Evolutionary conservation across 2,797 vertebrate genomes (phyloP), one percentile per base, ranked within the genome.

Genomic region (Pelochelys cantorii): DNA sequence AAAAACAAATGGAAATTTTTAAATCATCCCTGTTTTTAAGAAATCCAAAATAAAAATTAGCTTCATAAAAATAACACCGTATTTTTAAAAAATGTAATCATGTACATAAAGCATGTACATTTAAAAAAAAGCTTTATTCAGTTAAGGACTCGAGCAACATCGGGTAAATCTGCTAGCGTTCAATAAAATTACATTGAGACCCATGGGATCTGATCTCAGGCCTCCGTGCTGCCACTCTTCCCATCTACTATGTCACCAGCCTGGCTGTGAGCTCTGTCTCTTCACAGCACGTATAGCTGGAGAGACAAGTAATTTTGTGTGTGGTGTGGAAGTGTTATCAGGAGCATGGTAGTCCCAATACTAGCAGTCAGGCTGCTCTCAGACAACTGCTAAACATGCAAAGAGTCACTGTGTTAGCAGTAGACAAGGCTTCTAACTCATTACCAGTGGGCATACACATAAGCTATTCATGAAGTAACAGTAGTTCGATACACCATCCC

Each of bases 241-340:
- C 93, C 90, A 95, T 27, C 34, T 92, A 86, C 74, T 93, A 74
- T 90, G 71, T 42, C 89, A 94, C 93, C 85, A 87, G 65, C 71
- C 59, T 92, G 90, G 83, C 92, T 86, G 31, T 34, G 87, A 74
- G 83, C 79, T 31, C 34, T 94, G 48, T 27, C 81, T 94, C 81
- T 92, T 94, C 90, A 93, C 92, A 94, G 89, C 83, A 84, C 29
- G 92, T 96, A 92, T 48, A 90, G 87, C 88, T 1, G 82, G 85
- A 89, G 56, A 80, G 37, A 91, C 1, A 4, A 93, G 71, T 86
- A 94, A 96, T 94, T 77, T 89, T 92, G 86, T 52, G 59, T 90
- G 93, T 95, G 62, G 83, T 81, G 83, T 31, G 78, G 89, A 85
- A 88, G 88, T 65, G 77, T 87, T 87, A 81, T 86, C 2, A 3